These are phyloP conservation scores for Triops longicaudatus DNA, from an alignment of 1,140 invertebrate genomes.

Conservation along the genomic window DNA sequence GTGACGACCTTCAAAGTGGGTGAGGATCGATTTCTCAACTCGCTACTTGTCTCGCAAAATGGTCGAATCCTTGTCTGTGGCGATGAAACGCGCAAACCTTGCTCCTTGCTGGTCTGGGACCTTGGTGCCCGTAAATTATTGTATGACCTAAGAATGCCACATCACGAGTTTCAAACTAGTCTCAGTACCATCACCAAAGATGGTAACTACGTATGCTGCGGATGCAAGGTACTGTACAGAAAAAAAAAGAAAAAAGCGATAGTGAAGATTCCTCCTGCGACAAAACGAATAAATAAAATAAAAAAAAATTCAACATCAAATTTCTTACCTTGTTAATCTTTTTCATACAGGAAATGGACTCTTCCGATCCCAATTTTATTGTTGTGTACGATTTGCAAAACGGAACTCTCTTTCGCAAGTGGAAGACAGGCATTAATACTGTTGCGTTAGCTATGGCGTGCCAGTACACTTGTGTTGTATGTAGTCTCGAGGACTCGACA, in stretches of 20 bases:
- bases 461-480: constrained; percentile 67
- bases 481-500: constrained; percentile 65
- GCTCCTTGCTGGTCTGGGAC: constrained; percentile 80
- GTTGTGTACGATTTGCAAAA: constrained; percentile 85
- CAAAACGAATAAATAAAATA: no score
- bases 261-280: no score
- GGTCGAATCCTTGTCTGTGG: constrained; percentile 79
- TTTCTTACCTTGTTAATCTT: constrained; percentile 37
- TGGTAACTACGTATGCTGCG: constrained; percentile 56
- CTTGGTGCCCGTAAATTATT: constrained; percentile 68
- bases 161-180: constrained; percentile 77
- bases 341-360: constrained; percentile 63
- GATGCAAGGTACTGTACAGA: constrained; percentile 45
- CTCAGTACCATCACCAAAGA: constrained; percentile 77
- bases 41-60: constrained; percentile 73
- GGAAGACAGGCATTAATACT: constrained; percentile 72
- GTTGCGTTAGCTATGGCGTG: constrained; percentile 72
- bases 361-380: constrained; percentile 74
- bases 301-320: no score
- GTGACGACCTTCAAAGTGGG: constrained; percentile 81
- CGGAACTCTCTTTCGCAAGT: constrained; percentile 82
- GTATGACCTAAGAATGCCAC: constrained; percentile 75
- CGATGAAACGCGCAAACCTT: constrained; percentile 83
- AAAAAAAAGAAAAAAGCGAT: no score
- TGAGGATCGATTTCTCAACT: constrained; percentile 79